These are phyloP conservation scores for Anhinga rufa DNA, from an alignment of 2,113 vertebrate species.

Conservation along the genomic window DNA sequence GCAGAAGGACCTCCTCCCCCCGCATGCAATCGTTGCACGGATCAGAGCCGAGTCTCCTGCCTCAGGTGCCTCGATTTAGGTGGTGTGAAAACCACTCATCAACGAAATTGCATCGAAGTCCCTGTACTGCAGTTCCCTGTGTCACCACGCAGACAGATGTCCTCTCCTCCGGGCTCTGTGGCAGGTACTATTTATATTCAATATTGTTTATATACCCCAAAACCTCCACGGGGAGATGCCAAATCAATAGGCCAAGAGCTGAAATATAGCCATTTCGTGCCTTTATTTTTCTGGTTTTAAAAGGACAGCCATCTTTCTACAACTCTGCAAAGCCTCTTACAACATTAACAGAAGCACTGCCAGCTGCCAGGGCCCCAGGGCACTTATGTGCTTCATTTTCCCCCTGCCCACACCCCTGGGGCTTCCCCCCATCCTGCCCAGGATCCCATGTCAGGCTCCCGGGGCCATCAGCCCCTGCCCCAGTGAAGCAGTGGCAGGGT, in stretches of 20 bases:
- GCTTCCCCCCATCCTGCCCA: neutral
- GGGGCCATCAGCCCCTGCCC: neutral
- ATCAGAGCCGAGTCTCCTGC: neutral
- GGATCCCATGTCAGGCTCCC: neutral
- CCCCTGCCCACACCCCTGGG: fast-evolving
- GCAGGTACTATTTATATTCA: conserved; percentile 25
- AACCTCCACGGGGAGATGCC: neutral
- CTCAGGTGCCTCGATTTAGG: neutral
- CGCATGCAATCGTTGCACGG: fast-evolving
- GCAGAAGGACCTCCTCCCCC: neutral
- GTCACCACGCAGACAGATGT: neutral
- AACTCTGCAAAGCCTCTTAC: neutral
- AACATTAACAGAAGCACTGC: neutral
- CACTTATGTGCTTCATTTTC: neutral
- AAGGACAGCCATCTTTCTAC: neutral
- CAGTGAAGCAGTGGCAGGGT: neutral
- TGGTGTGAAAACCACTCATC: conserved; percentile 5
- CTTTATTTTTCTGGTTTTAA: neutral
- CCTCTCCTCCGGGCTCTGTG: neutral
- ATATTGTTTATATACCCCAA: conserved; percentile 17
- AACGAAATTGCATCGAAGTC: neutral
- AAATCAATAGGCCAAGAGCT: conserved; percentile 25
- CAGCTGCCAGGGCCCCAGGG: neutral
- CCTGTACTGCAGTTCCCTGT: neutral
- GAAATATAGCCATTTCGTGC: neutral